Conservation (phyloP, 2,797 vertebrate genomes). For the Microcaecilia unicolor region DNA sequence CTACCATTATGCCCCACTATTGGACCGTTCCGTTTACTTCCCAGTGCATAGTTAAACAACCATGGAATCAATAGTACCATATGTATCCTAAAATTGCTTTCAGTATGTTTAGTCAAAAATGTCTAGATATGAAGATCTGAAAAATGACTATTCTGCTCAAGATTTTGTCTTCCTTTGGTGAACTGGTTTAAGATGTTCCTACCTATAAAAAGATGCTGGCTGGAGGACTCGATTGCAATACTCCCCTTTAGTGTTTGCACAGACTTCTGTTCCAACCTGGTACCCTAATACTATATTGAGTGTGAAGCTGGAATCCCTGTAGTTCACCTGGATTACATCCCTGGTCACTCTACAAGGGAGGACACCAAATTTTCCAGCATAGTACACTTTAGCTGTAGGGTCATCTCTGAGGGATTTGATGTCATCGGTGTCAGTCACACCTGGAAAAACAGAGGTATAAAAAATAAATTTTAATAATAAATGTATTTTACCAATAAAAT, state of each 20-base stretch:
- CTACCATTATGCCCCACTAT: neutral
- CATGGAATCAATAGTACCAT: neutral
- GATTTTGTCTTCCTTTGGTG: neutral
- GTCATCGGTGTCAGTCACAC: neutral
- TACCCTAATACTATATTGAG: neutral
- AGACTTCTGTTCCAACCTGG: neutral
- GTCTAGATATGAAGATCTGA: neutral
- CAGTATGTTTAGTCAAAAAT: no score
- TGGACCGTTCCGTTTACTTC: neutral
- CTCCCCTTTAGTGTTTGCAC: neutral
- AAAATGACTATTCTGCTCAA: no score
- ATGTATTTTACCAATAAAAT: neutral
- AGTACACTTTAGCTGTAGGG: neutral
- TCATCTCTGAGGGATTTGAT: neutral
- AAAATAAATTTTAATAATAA: neutral
- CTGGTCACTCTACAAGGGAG: neutral
- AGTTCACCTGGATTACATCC: neutral
- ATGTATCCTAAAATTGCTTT: neutral
- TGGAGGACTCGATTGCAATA: neutral
- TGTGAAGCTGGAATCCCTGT: neutral
- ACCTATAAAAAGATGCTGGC: neutral
- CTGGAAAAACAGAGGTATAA: neutral
- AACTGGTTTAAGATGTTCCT: neutral
- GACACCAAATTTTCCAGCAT: neutral
- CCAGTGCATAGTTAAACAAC: neutral